Percentiles rank a stretch among this genome's conserved stretches.
Evolutionary conservation across 2,888 invertebrate species (phyloP).

Genomic region (Nineta flava): DNA sequence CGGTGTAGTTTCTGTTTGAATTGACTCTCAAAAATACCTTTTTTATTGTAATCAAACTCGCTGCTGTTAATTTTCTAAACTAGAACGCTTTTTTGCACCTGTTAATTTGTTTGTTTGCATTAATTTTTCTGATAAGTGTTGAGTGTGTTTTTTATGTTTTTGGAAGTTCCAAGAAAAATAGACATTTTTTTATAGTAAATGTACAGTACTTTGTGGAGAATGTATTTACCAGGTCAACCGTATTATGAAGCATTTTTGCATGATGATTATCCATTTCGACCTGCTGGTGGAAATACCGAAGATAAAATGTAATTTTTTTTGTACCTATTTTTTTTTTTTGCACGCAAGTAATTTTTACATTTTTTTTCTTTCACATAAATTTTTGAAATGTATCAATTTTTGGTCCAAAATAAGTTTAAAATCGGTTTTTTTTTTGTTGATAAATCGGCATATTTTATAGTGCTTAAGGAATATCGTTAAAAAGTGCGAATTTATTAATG

Average conservation of each 20-base stretch:
- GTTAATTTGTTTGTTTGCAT: slow-evolving; percentile 7
- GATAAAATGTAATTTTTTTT: background rate
- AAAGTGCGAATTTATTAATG: no score
- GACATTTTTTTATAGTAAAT: no score
- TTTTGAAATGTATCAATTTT: no score
- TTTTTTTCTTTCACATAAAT: no score
- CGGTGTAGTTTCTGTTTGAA: slow-evolving; percentile 12
- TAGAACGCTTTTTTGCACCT: background rate
- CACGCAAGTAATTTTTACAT: no score
- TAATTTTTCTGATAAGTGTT: background rate
- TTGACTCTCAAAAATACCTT: slow-evolving; percentile 6
- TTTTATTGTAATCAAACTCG: slow-evolving; percentile 5
- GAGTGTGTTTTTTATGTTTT: background rate
- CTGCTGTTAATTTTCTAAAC: no score
- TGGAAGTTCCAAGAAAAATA: no score
- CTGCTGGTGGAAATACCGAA: background rate
- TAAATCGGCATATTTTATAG: no score
- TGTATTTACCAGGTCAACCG: background rate
- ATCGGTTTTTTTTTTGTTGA: no score
- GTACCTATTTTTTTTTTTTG: background rate
- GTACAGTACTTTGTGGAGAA: no score
- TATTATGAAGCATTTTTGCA: background rate
- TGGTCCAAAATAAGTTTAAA: no score
- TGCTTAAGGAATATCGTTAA: no score
- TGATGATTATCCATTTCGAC: background rate